Evolutionary conservation across 2,113 vertebrate species (phyloP).

Genomic region (Thermophis baileyi): DNA sequence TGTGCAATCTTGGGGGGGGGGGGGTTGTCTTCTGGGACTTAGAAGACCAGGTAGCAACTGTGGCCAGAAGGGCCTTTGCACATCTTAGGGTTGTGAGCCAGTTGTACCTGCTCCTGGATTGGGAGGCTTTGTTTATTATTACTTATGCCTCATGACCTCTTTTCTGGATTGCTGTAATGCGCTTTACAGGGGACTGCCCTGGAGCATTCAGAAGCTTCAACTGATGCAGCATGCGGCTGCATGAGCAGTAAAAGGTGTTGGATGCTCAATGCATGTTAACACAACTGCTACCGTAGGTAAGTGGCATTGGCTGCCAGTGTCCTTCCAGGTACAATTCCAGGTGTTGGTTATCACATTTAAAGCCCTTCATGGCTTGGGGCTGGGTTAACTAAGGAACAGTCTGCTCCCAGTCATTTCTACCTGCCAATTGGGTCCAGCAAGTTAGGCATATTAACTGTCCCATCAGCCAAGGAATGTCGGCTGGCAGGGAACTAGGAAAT

Average conservation of each 20-base stretch:
- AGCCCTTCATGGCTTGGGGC: background rate
- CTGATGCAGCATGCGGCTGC: background rate
- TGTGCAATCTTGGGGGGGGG: background rate
- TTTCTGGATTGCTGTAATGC: background rate
- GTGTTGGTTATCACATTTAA: background rate
- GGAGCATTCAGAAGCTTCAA: background rate
- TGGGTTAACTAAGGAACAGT: background rate
- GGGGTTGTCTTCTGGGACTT: background rate
- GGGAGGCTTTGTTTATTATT: background rate
- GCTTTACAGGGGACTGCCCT: background rate
- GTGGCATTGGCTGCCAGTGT: background rate
- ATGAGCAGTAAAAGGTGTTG: background rate
- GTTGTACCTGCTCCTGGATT: background rate
- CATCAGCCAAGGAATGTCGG: too few relatives aligned
- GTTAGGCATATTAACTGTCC: background rate
- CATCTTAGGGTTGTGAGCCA: background rate
- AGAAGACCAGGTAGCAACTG: background rate
- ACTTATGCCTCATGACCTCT: background rate
- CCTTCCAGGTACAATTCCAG: background rate
- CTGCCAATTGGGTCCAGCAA: background rate
- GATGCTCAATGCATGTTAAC: background rate
- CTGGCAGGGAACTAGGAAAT: too few relatives aligned
- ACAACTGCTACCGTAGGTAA: background rate
- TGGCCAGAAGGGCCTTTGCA: background rate
- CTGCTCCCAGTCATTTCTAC: background rate